Evolutionary conservation across 2,113 vertebrate species (phyloP), one percentile per base, ranked within the genome.

Genomic region (Pyxicephalus adspersus): DNA sequence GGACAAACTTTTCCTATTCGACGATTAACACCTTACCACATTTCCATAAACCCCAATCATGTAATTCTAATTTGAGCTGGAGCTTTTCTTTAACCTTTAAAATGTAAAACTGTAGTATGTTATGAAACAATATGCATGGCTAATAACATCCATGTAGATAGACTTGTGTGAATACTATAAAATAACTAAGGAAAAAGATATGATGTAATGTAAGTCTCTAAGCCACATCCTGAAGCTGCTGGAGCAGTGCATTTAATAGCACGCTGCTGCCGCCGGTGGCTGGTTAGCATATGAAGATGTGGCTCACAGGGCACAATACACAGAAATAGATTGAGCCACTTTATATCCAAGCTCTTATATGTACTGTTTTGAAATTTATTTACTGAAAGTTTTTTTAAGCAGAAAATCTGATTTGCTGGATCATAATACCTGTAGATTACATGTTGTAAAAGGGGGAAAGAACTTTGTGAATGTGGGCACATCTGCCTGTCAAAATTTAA

Each of bases 401-500:
- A n/a, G 66, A 77, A 78, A 78, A 66, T 58, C 52, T 60, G 25
- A 5, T 79, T 60, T 45, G 20, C 60, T 58, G 51, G 64, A 58
- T 58, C 64, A 78, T 57, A 58, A 67, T 67, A 78, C 65, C 22
- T 19, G 64, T 22, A 79, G 64, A 58, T 68, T 79, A 45, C 52
- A 79, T 18, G 19, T 31, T 68, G 51, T 67, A 79, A 79, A 58
- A 65, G 29, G 22, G 7, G 22, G 52, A 26, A 55, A 38, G 55
- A 66, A 64, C 52, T 26, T 6, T 31, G 25, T 26, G n/a, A 45
- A 20, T 79, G 5, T 45, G 23, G 76, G 52, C 64, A 57, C 64
- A 79, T 67, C 64, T 68, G 76, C 31, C 76, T 19, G 66, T 57
- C 64, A 79, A 79, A 68, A 34, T 58, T 29, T 52, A 77, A 66